Base-by-base conservation (phyloP, 2,113 vertebrate species). In the Neodon shergylaensis region DNA sequence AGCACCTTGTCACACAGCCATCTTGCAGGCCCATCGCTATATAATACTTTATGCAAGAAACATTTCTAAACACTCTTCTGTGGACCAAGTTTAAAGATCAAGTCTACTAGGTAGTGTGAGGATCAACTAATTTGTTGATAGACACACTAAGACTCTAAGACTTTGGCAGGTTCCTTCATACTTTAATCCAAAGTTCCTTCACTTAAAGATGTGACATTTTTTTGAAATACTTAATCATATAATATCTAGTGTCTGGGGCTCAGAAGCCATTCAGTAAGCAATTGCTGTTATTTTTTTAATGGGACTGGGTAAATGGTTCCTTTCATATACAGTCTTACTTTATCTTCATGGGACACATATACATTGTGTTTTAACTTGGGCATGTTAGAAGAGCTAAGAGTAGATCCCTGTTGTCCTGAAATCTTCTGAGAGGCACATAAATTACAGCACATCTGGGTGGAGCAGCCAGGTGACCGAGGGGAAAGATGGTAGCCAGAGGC, bases 321-420 rank as follows among this genome's bases (percentile, higher is more conserved):
- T 96, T 88, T 39, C 65, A 79, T 94, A 65, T 49, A 21, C 44
- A 73, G 26, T 13, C 77, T 17, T 44, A 6, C 22, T 74, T 86
- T 94, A 13, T 73, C 14, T 52, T 0, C 49, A 19, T 63, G 26
- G 65, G 22, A 63, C 65, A 52, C 7, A 77, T 4, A 61, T 7
- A 77, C 7, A 52, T 7, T 28, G 58, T 47, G 36, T 52, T 83
- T 83, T 95, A 61, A 68, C 52, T 84, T 72, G 86, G 89, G 47
- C 28, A 24, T 17, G 5, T 54, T 6, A 44, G 17, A 11, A 90
- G n/a, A 0, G 22, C 54, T 52, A 4, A 11, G 22, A 17, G 7
- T 21, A 3, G 8, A 9, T n/a, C 3, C 0, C 61, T 92, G 22
- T 61, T n/a, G 1, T 5, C 0, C 66, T 42, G 1, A 2, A 74